Conservation (phyloP, 2,113 vertebrate species). For the Megaptera novaeangliae region DNA sequence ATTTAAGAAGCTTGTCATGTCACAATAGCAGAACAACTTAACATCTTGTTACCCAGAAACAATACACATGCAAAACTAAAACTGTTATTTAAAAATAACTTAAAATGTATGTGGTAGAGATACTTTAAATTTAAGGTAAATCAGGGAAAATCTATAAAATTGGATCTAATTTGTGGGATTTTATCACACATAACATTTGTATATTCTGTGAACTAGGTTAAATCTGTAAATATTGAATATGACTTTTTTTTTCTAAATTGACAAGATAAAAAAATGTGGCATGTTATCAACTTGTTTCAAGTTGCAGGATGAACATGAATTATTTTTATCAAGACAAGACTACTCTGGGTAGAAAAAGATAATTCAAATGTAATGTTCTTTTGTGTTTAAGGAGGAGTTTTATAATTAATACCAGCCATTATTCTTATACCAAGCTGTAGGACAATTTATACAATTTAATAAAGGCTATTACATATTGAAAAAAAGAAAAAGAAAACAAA, state of each 20-base stretch:
- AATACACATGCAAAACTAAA: slow-evolving; percentile 86
- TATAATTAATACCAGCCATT: background rate
- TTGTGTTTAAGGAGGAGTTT: background rate
- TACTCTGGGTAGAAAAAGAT: slow-evolving; percentile 71
- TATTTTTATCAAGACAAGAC: slow-evolving; percentile 82
- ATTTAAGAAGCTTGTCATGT: slow-evolving; percentile 86
- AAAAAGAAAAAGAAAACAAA: no score
- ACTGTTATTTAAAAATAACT: slow-evolving; percentile 82
- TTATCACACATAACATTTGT: slow-evolving; percentile 92
- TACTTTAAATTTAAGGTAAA: slow-evolving; percentile 85
- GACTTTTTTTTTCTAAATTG: slow-evolving; percentile 83
- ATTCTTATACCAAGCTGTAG: background rate
- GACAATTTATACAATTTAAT: background rate
- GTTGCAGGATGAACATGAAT: slow-evolving; percentile 85
- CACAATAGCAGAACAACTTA: slow-evolving; percentile 84
- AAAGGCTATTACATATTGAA: background rate
- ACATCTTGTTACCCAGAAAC: slow-evolving; percentile 88
- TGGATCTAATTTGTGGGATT: slow-evolving; percentile 85
- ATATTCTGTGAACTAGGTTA: slow-evolving; percentile 94
- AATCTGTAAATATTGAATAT: slow-evolving; percentile 95
- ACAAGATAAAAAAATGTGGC: slow-evolving; percentile 84
- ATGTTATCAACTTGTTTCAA: slow-evolving; percentile 79
- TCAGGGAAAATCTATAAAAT: slow-evolving; percentile 87
- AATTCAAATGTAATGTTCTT: no score
- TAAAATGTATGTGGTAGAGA: slow-evolving; percentile 87